Base-by-base conservation (phyloP, 2,797 vertebrate genomes). In the Galago senegalensis region DNA sequence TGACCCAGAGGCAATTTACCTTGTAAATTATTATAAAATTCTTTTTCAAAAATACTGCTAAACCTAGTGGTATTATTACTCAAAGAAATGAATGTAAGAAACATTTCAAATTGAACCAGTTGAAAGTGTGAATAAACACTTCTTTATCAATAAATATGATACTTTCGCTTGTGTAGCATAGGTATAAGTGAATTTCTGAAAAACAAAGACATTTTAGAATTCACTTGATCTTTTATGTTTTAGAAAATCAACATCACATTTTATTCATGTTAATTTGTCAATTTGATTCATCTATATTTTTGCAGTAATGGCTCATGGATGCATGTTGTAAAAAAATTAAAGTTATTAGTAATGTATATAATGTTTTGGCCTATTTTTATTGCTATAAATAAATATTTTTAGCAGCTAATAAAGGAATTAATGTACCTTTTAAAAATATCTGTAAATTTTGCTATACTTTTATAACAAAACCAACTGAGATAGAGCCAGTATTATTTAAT, bases 201-300 rank as follows among this genome's bases (percentile, higher is more conserved):
- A 46, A 58, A 76, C 60, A 58, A 70, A n/a, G 12, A 92, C 43
- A 94, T 93, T 93, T 63, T 83, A n/a, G 5, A 93, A 94, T 93
- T 58, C 46, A 91, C 43, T 91, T 65, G 82, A 76, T 46, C 87
- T 43, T 84, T 95, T 87, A 67, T 73, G 29, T 82, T 95, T 96
- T 95, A 81, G 83, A 91, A 97, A 89, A 92, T 83, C 58, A 94
- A 70, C 37, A 85, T 92, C 65, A 73, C 60, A 65, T 79, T 94
- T 95, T n/a, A 40, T 87, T 63, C 73, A 17, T 69, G 20, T 87
- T 88, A 92, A 87, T 94, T 92, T 95, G 27, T 67, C 80, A 91
- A 69, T 92, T 89, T 93, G 70, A 67, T 72, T 91, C 56, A 93
- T 94, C 82, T 76, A 46, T 91, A 81, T 95, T 81, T 58, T 82